Base-by-base conservation (phyloP, 64 coral and sea anemone species). In the Cladopsammia gracilis region DNA sequence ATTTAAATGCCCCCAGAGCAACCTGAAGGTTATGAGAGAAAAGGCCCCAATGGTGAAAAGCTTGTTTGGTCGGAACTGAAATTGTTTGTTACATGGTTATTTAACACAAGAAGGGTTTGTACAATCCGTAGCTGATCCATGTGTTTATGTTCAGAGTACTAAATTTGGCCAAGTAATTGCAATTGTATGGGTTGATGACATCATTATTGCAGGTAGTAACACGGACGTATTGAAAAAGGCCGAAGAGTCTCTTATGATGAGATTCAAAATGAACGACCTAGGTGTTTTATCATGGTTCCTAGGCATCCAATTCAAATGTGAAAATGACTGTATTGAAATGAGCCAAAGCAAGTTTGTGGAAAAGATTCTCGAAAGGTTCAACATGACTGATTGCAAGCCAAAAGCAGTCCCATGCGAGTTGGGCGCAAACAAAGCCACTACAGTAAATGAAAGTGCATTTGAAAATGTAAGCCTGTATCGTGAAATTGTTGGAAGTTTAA, bases 221-320 rank as follows among this genome's bases (percentile, higher is more conserved):
- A 23, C 62, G 19, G 56, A 77, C 20, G 62, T 93, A 48, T 53
- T 93, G 44, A 65, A 46, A 25, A 87, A 61, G 52, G 52, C 66
- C 15, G 88, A 93, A 72, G 92, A 88, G 15, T 87, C 82, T 88
- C 68, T 88, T 20, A 25, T 75, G 49, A 87, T 58, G 43, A 69
- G 10, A 24, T 93, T 88, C 59, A 93, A 80, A 79, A 93, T 88
- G 92, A 93, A 89, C 50, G 92, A 94, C 50, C 44, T 89, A 83
- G 77, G 92, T 46, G 18, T 44, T 60, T 18, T 93, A 7, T 80
- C 74, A n/a, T 80, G 42, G 76, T 82, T 89, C 74, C 53, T 70
- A 58, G 62, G 92, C 23, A 93, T 62, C 12, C 25, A 93, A 43
- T 93, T 93, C 74, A 79, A 93, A 52, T 82, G 76, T 93, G 82